Evolutionary conservation across 1,140 invertebrate genomes (phyloP).

Genomic region (Neomicropteryx cornuta): DNA sequence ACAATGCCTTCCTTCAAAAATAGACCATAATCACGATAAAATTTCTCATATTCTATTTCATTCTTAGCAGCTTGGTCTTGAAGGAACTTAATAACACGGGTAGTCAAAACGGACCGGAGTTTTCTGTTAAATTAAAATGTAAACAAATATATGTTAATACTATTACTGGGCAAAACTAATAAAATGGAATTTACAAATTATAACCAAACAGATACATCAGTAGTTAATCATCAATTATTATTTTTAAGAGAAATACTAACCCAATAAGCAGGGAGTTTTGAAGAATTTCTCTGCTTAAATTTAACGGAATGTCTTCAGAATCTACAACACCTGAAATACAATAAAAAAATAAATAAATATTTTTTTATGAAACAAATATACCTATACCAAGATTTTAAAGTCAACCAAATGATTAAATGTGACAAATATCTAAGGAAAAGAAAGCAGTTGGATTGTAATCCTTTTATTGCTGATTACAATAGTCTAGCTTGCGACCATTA

Average conservation of each 20-base stretch:
- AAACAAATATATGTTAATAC: slow-evolving; percentile 3
- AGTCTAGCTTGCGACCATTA: no score
- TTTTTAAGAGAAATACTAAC: slow-evolving; percentile 38
- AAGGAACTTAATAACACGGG: slow-evolving; percentile 76
- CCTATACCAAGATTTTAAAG: no score
- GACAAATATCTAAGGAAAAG: no score
- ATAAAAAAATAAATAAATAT: slow-evolving; percentile 8
- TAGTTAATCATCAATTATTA: slow-evolving; percentile 5
- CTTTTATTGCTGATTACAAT: no score
- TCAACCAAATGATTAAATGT: no score
- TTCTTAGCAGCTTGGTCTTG: slow-evolving; percentile 79
- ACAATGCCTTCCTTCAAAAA: slow-evolving; percentile 96
- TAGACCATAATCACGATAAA: slow-evolving; percentile 86
- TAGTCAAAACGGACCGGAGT: slow-evolving; percentile 74
- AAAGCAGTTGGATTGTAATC: no score
- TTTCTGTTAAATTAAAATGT: slow-evolving; percentile 51
- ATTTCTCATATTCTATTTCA: slow-evolving; percentile 67
- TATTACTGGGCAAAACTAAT: slow-evolving; percentile 2
- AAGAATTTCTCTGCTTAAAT: slow-evolving; percentile 88
- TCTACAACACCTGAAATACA: slow-evolving; percentile 74
- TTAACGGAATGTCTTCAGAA: slow-evolving; percentile 95
- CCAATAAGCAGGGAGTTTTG: slow-evolving; percentile 87
- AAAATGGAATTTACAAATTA: slow-evolving; percentile 1
- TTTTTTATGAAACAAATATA: slow-evolving; percentile 5
- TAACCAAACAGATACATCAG: slow-evolving; percentile 2